These are phyloP conservation scores for Parapristionchus giblindavisi DNA, from an alignment of 2,888 invertebrate genomes.

Conservation along the genomic window DNA sequence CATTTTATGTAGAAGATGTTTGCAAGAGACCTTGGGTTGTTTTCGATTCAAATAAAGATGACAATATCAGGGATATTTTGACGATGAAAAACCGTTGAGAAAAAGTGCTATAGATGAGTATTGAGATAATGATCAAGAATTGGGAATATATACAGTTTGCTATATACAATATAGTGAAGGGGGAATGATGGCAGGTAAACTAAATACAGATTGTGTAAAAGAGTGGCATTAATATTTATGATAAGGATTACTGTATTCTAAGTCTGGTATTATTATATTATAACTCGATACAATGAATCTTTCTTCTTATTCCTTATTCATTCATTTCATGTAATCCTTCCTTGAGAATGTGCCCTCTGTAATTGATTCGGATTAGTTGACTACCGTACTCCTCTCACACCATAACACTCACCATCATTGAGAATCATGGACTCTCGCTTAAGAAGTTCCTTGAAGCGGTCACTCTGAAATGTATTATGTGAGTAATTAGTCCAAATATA, in stretches of 20 bases:
- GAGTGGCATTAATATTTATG: too few species aligned
- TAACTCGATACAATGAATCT: too few species aligned
- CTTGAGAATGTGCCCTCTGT: constrained; percentile 1
- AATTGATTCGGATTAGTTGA: not conserved
- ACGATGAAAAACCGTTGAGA: too few species aligned
- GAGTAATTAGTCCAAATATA: not conserved
- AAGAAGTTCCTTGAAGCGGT: not conserved
- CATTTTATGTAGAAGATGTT: too few species aligned
- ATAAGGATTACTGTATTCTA: too few species aligned
- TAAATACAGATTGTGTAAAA: too few species aligned
- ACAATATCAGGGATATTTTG: too few species aligned
- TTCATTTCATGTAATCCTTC: constrained; percentile 8
- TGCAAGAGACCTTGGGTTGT: too few species aligned
- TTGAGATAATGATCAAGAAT: not conserved
- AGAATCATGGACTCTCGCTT: not conserved
- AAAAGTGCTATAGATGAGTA: not conserved
- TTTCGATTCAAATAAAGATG: too few species aligned
- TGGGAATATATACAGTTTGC: not conserved
- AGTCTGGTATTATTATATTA: too few species aligned
- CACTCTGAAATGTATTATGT: not conserved
- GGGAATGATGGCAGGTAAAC: not conserved
- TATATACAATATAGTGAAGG: constrained; percentile 15
- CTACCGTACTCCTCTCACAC: not conserved
- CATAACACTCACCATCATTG: not conserved
- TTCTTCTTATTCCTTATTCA: too few species aligned